These are phyloP conservation scores for Augochlora pura DNA, from an alignment of 1,140 invertebrate genomes.

Conservation along the genomic window DNA sequence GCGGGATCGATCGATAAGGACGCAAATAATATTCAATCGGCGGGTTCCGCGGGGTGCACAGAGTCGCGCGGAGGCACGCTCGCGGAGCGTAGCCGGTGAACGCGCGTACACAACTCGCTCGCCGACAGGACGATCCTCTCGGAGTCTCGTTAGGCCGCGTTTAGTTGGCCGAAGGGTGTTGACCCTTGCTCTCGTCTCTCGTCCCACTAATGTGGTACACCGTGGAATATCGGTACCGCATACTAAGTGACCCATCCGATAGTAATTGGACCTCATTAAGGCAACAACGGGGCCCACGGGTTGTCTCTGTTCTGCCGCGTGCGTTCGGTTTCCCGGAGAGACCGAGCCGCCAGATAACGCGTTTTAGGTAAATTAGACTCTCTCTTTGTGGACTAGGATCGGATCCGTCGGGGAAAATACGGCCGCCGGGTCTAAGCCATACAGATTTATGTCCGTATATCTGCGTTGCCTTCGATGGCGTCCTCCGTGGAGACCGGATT, in stretches of 20 bases:
- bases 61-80: not conserved
- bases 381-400: slow-evolving; percentile 35
- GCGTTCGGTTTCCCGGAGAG: slow-evolving; percentile 40
- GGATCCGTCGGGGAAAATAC: slow-evolving; percentile 19
- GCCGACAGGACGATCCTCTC: slow-evolving; percentile 24
- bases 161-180: slow-evolving; percentile 59
- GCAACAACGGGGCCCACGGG: slow-evolving; percentile 65
- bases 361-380: slow-evolving; percentile 68
- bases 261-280: slow-evolving; percentile 75
- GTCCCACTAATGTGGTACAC: slow-evolving; percentile 65
- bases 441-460: slow-evolving; percentile 41
- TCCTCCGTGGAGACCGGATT: slow-evolving; percentile 1
- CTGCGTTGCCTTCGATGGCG: slow-evolving; percentile 25
- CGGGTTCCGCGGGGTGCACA: slow-evolving; percentile 53
- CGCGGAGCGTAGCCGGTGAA: not conserved
- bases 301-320: slow-evolving; percentile 44
- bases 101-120: slow-evolving; percentile 31
- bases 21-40: slow-evolving; percentile 59
- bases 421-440: not conserved
- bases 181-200: slow-evolving; percentile 67
- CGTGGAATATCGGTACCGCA: slow-evolving; percentile 68
- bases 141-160: slow-evolving; percentile 55
- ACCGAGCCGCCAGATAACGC: slow-evolving; percentile 59
- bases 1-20: slow-evolving; percentile 43
- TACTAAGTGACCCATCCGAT: slow-evolving; percentile 73